Base-by-base conservation (phyloP, 2,888 invertebrate genomes). In the Falcaria lacertinaria region DNA sequence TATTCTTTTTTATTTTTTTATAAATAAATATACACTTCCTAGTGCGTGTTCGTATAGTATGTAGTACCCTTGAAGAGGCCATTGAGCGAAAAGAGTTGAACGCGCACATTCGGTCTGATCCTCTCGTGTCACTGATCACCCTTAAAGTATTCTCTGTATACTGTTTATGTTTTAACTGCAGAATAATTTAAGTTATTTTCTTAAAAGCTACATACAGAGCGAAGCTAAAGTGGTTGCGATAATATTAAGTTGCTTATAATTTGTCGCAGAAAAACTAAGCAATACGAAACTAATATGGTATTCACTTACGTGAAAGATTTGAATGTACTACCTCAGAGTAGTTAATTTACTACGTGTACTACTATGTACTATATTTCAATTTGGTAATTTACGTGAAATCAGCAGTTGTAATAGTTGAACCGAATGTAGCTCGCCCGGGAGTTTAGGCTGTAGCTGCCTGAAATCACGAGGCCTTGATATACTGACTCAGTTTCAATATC, bases 401-500 rank as follows among this genome's bases (percentile, higher is more conserved):
- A 4, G 19, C 19, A 19, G 70, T 69, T 53, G 64, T 54, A 2
- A 11, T 49, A 53, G 46, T 55, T 64, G 62, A 63, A 43, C 51
- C 32, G 33, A 44, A 51, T 50, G 47, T 56, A 48, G 58, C 52
- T 44, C 57, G 48, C 54, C 56, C 56, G 58, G 63, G 48, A 57
- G 54, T 57, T 64, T 57, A 69, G 57, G 61, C 66, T 47, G 60
- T 64, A 63, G 65, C 50, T 64, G 74, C 68, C 80, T 83, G 81
- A 84, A 87, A 84, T 75, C 64, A 46, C 46, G 60, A 78, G 80
- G 68, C 87, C 87, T 86, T 87, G 87, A 71, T 80, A 83, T 70
- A 84, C 78, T 86, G 84, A 87, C 87, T 88, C 82, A 82, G 81
- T 85, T 86, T 78, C 80, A 80, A 82, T 87, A 82, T 76, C 74